Percentiles rank a stretch among this genome's conserved stretches.
phyloP scores from a whole-genome alignment of 2,113 vertebrate genomes.

The Sialia sialis region DNA sequence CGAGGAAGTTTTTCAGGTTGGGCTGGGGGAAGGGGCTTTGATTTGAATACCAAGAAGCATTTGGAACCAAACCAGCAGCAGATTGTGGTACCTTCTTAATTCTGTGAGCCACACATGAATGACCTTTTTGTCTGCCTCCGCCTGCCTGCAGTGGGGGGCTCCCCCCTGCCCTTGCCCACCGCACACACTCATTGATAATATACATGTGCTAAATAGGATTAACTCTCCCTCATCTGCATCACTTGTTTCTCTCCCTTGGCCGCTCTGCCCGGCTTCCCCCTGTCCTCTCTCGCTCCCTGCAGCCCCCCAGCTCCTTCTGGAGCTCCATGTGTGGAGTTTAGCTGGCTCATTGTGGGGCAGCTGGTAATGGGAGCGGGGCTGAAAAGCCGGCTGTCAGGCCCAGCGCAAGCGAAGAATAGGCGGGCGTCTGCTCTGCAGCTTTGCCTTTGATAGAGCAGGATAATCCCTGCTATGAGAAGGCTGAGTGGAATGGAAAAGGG shows the following conservation, averaged over 20 bases:
- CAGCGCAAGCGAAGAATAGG: constrained; percentile 61
- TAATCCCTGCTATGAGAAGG: constrained; percentile 66
- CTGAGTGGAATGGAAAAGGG: constrained; percentile 62
- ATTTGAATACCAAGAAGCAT: constrained; percentile 57
- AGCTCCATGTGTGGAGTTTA: constrained; percentile 55
- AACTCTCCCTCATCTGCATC: constrained; percentile 55
- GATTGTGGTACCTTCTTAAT: constrained; percentile 57
- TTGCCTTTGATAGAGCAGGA: constrained; percentile 64
- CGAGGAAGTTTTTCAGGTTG: not conserved
- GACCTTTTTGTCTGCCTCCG: constrained; percentile 58
- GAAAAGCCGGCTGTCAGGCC: constrained; percentile 62
- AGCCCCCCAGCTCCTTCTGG: constrained; percentile 59
- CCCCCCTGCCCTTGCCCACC: constrained; percentile 40
- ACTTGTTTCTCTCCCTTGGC: constrained; percentile 38
- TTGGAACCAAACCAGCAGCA: constrained; percentile 58
- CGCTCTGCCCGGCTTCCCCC: not conserved
- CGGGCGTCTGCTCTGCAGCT: constrained; percentile 64
- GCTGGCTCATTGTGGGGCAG: constrained; percentile 62
- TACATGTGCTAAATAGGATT: constrained; percentile 80
- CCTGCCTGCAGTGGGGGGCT: constrained; percentile 31
- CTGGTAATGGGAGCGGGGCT: constrained; percentile 63
- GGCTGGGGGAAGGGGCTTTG: constrained; percentile 25
- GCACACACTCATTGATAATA: constrained; percentile 68
- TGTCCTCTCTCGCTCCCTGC: not conserved
- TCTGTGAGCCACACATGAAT: constrained; percentile 55